A percentile compares a stretch with the other conserved stretches of the same genome.
Conservation (phyloP, 2,113 vertebrate genomes). For the Nettapus auritus region DNA sequence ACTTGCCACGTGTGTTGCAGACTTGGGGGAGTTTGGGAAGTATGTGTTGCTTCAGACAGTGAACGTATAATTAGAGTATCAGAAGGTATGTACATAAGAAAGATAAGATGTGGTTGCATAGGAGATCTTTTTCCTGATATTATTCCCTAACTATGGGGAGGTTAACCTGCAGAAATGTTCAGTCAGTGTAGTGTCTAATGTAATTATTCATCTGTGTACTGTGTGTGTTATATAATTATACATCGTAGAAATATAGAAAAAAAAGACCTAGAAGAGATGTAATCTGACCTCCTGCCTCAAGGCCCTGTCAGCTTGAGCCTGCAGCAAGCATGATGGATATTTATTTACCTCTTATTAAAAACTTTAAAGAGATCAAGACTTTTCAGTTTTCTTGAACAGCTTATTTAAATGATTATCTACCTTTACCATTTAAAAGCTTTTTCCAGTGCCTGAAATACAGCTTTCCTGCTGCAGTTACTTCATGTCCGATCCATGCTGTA, state of each 20-base stretch:
- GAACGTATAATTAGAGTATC: conserved; percentile 26
- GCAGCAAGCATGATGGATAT: not conserved
- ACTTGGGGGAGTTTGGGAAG: conserved; percentile 6
- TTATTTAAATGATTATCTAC: not conserved
- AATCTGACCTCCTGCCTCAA: not conserved
- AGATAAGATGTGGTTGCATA: not conserved
- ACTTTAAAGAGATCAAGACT: not conserved
- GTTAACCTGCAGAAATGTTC: not conserved
- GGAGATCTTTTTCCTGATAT: conserved; percentile 1
- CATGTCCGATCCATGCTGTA: not conserved
- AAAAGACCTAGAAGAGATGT: not conserved
- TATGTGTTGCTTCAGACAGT: conserved; percentile 32
- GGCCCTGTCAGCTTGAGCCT: not conserved
- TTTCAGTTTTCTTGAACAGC: not conserved
- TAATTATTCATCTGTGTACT: not conserved
- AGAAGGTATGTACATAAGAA: conserved; percentile 26
- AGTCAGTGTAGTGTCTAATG: not conserved
- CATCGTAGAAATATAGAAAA: not conserved
- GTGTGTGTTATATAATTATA: not conserved
- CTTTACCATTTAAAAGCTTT: not conserved
- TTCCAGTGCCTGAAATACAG: not conserved
- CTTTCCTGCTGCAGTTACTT: not conserved
- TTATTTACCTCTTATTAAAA: not conserved
- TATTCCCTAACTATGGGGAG: not conserved
- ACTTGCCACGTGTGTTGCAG: conserved; percentile 9